phyloP scores from a whole-genome alignment of 2,888 invertebrate genomes.

The Drosophila robusta region DNA sequence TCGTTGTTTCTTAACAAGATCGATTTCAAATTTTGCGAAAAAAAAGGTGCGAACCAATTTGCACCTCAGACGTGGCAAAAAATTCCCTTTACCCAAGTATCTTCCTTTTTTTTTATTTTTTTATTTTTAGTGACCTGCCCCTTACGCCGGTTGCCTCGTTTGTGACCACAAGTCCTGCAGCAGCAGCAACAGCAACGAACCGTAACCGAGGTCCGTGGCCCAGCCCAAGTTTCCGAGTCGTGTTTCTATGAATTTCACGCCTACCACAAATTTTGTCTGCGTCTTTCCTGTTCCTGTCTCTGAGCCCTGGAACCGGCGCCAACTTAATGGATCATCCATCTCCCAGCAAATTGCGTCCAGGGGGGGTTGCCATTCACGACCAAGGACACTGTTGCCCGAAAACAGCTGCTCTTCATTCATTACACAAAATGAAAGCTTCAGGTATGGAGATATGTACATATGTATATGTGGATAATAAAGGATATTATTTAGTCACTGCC shows the following conservation, averaged over 20 bases:
- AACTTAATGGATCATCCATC: slow-evolving; percentile 68
- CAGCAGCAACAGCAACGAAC: slow-evolving; percentile 5
- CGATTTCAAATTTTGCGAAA: slow-evolving; percentile 78
- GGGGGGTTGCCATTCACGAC: slow-evolving; percentile 10
- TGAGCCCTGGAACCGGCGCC: slow-evolving; percentile 51
- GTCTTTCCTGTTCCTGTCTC: slow-evolving; percentile 10
- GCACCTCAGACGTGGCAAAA: slow-evolving; percentile 77
- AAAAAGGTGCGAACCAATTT: slow-evolving; percentile 81
- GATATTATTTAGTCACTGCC: neutral
- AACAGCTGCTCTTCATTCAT: slow-evolving; percentile 41
- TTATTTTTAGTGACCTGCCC: neutral
- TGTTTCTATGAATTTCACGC: slow-evolving; percentile 80
- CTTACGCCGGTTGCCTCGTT: neutral
- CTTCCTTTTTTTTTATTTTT: neutral
- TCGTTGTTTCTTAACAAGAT: slow-evolving; percentile 56
- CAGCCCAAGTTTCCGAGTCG: slow-evolving; percentile 41
- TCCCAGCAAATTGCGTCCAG: slow-evolving; percentile 20
- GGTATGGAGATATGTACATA: neutral
- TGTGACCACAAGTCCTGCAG: slow-evolving; percentile 43
- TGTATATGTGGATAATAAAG: neutral
- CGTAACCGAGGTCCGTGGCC: slow-evolving; percentile 5
- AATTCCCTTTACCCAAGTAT: slow-evolving; percentile 46
- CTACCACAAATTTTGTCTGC: slow-evolving; percentile 52
- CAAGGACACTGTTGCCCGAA: slow-evolving; percentile 22
- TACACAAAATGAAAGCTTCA: slow-evolving; percentile 17